phyloP scores from a whole-genome alignment of 1,140 invertebrate species.

The Dendrolimus punctatus region DNA sequence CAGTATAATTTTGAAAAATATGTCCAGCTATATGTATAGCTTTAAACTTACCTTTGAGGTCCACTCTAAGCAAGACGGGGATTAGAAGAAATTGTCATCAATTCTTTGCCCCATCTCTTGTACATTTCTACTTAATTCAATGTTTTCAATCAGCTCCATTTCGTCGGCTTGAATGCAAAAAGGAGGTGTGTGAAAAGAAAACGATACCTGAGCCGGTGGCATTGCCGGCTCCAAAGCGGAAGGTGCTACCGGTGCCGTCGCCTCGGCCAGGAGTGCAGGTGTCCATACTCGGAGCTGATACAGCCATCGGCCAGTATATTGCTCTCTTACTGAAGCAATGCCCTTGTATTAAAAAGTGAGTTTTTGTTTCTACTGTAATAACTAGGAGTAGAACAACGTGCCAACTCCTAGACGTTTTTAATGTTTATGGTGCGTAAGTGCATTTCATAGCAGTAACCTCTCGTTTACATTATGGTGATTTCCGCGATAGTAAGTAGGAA shows the following conservation, averaged over 20 bases:
- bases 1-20: too few species aligned
- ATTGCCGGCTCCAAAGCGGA: constrained; percentile 29
- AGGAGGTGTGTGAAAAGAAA: constrained; percentile 26
- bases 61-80: too few species aligned
- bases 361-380: constrained; percentile 5
- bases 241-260: constrained; percentile 19
- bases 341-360: constrained; percentile 57
- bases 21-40: too few species aligned
- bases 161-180: constrained; percentile 31
- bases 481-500: too few species aligned
- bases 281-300: constrained; percentile 51
- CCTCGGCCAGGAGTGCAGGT: constrained; percentile 50
- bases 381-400: not conserved
- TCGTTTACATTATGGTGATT: too few species aligned
- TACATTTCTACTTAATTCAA: not conserved
- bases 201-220: constrained; percentile 25
- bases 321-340: constrained; percentile 53
- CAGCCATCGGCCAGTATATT: constrained; percentile 43
- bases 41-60: too few species aligned
- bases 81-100: too few species aligned
- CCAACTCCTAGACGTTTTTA: not conserved
- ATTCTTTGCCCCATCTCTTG: too few species aligned
- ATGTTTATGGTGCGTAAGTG: not conserved
- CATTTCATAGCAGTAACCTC: too few species aligned
- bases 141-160: constrained; percentile 37